Percentiles rank a stretch among this genome's conserved stretches.
These are phyloP conservation scores for Cheilinus undulatus DNA, from an alignment of 2,113 vertebrate genomes.

Conservation along the genomic window DNA sequence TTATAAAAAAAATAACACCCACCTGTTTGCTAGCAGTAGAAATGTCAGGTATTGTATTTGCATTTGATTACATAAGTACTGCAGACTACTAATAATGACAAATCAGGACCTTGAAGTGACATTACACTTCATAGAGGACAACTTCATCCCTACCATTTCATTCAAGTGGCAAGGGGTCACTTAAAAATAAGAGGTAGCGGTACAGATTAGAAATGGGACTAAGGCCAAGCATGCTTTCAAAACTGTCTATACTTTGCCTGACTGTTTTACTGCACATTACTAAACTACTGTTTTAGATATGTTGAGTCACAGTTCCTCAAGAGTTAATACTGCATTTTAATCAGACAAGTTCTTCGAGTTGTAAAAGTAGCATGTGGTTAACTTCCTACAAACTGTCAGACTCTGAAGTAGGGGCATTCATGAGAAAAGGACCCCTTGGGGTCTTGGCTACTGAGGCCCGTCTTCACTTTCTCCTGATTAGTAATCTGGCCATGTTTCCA, in stretches of 20 bases:
- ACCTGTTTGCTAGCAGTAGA: too few species aligned
- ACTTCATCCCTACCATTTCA: too few species aligned
- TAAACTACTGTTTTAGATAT: not conserved
- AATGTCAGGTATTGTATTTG: too few species aligned
- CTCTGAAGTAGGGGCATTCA: not conserved
- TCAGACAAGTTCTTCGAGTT: not conserved
- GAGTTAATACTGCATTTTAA: not conserved
- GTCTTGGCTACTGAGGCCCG: not conserved
- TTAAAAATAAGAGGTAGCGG: too few species aligned
- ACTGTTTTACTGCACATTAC: not conserved
- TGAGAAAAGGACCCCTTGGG: not conserved
- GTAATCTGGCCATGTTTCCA: not conserved
- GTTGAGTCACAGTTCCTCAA: not conserved
- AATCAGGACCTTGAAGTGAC: too few species aligned
- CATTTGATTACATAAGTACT: too few species aligned
- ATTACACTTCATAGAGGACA: too few species aligned
- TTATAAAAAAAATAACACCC: too few species aligned
- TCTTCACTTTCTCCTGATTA: not conserved
- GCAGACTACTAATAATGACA: too few species aligned
- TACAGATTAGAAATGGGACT: too few species aligned
- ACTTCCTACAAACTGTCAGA: not conserved
- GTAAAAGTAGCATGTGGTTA: not conserved
- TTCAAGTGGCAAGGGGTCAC: too few species aligned
- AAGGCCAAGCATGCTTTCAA: too few species aligned
- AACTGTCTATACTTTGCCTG: not conserved